Base-by-base conservation (phyloP, 1,140 invertebrate genomes). In the Dreissena rostriformis region DNA sequence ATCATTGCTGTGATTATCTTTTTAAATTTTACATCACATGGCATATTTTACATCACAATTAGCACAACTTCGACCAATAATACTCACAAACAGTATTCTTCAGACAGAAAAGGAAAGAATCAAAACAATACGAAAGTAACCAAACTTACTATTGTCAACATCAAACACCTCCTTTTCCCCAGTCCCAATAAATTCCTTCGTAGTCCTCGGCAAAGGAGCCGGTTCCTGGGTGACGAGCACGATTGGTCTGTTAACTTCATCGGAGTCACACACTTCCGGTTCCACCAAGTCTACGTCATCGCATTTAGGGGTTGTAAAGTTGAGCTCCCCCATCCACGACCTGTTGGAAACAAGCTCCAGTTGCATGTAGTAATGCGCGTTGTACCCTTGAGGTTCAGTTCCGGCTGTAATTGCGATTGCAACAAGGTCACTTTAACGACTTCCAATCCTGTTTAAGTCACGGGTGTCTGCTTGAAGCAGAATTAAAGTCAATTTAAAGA, bases 321-420 rank as follows among this genome's bases (percentile, higher is more conserved):
- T 52, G 11, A 82, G 39, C 57, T 87, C 61, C 19, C 83, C 82
- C 65, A 74, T 70, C 82, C 86, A 68, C 19, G 65, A 68, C 24
- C 52, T 67, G 24, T 61, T 39, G 24, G 51, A 66, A 53, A 83
- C n/a, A 24, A 89, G 74, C 15, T 84, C 67, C 2, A 88, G 66
- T 19, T 66, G 28, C 5, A 89, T 65, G 39, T 67, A 51, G 66
- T 90, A 89, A 10, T 81, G n/a, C 2, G 89, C 78, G 75, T 87
- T 88, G 53, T 83, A 90, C 22, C 55, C 14, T 82, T 61, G 8
- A 88, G 57, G 8, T 10, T 75, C 19, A 82, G 76, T 0, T 70
- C 68, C 12, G 87, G 86, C 89, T 90, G 81, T 29, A 86, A 71
- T 1, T 2, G 17, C 17, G 39, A n/a, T n/a, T n/a, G n/a, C n/a